Percentiles rank a stretch among this genome's conserved stretches.
These are phyloP conservation scores for Anser cygnoides DNA, from an alignment of 2,113 vertebrate species.

Conservation along the genomic window DNA sequence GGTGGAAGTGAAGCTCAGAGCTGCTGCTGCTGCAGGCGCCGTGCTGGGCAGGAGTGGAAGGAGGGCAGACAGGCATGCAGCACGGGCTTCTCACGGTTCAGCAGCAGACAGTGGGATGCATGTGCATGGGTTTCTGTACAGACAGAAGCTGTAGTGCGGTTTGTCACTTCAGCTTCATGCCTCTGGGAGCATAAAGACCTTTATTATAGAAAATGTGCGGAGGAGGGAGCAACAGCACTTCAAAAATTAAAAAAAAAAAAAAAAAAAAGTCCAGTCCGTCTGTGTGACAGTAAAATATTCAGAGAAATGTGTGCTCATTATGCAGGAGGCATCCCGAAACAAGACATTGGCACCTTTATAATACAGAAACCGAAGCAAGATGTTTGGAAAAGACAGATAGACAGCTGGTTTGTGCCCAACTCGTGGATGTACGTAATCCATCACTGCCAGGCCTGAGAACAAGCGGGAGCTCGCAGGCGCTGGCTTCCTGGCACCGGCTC, in stretches of 20 bases:
- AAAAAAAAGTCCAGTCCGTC: neutral
- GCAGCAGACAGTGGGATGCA: neutral
- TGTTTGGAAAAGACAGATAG: conserved; percentile 60
- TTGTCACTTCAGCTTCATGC: neutral
- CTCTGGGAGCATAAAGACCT: conserved; percentile 9
- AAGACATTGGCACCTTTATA: conserved; percentile 52
- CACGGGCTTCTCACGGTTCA: neutral
- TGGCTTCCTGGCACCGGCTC: conserved; percentile 9
- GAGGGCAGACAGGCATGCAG: neutral
- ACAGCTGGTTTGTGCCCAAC: conserved; percentile 68
- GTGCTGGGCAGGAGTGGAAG: neutral
- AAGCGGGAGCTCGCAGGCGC: conserved; percentile 45
- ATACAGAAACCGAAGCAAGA: conserved; percentile 52
- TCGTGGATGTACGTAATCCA: conserved; percentile 52
- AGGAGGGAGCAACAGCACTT: neutral
- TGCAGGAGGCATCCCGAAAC: conserved; percentile 42
- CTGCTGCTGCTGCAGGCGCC: neutral
- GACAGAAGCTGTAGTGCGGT: neutral
- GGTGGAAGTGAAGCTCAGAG: neutral
- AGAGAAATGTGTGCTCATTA: conserved; percentile 46
- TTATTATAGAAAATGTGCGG: neutral
- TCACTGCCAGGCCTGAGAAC: conserved; percentile 65
- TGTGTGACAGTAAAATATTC: conserved; percentile 64
- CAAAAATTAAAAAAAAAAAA: neutral
- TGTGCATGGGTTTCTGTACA: neutral